These are phyloP conservation scores for Palythoa grandis DNA, from an alignment of 92 coral and sea anemone species.

Conservation along the genomic window DNA sequence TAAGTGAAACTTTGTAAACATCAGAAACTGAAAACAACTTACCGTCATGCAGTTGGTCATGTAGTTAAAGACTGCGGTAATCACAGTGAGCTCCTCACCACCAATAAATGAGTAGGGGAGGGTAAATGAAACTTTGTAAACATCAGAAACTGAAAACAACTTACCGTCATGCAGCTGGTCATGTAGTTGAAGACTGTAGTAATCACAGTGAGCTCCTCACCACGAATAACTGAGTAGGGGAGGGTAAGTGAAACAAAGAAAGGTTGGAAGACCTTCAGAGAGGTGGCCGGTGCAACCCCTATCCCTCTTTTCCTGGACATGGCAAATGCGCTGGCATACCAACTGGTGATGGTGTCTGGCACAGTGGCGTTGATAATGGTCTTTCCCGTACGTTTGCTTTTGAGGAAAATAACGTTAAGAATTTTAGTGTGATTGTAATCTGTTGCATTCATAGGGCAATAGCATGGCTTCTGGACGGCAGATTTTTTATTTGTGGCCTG, in stretches of 20 bases:
- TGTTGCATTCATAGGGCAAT: no score
- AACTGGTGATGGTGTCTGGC: constrained; percentile 93
- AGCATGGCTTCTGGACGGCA: no score
- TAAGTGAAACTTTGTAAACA: no score
- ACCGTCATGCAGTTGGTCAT: constrained; percentile 85
- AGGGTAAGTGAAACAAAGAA: constrained; percentile 93
- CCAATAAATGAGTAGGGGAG: constrained; percentile 61
- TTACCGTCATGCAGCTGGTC: constrained; percentile 84
- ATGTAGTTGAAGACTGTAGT: constrained; percentile 90
- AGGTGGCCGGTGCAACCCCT: constrained; percentile 76
- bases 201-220: constrained; percentile 85
- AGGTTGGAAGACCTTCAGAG: constrained; percentile 79
- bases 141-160: constrained; percentile 18
- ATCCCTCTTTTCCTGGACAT: constrained; percentile 78
- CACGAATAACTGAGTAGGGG: constrained; percentile 96
- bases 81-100: constrained; percentile 89
- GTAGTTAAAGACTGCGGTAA: constrained; percentile 87
- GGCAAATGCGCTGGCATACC: constrained; percentile 93
- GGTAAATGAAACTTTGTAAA: no score
- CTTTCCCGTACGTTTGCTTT: constrained; percentile 66
- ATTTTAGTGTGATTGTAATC: no score
- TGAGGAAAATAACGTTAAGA: neutral
- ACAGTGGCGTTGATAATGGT: constrained; percentile 69
- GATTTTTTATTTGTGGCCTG: no score
- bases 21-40: constrained; percentile 33